Percentiles rank a stretch among this genome's conserved stretches.
Conservation (phyloP, 1,140 invertebrate species). For the Hormaphis cornu region DNA sequence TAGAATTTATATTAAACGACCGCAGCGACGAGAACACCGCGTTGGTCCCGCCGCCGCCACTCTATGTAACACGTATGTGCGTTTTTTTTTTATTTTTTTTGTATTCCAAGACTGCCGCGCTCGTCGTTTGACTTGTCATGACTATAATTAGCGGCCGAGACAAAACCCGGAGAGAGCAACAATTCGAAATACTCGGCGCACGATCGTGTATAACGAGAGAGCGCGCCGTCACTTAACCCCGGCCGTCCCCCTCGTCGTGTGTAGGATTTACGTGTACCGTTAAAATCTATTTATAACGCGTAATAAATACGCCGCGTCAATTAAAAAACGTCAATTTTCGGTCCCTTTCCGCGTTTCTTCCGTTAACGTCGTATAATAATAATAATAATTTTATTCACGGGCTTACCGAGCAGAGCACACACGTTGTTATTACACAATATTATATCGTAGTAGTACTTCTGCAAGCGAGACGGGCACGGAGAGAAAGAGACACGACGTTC, state of each 20-base stretch:
- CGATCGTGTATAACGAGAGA: background rate
- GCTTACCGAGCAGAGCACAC: background rate
- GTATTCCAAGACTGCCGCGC: too few relatives aligned
- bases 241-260: background rate
- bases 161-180: constrained; percentile 13
- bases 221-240: constrained; percentile 6
- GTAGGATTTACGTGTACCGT: constrained; percentile 23
- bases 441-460: too few relatives aligned
- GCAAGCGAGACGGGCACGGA: too few relatives aligned
- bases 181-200: constrained; percentile 1
- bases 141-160: constrained; percentile 19
- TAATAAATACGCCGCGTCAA: too few relatives aligned
- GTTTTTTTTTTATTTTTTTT: too few relatives aligned
- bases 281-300: constrained; percentile 5
- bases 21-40: too few relatives aligned
- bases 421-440: constrained; percentile 32
- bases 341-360: background rate
- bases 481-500: too few relatives aligned
- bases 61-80: too few relatives aligned
- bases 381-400: constrained; percentile 10
- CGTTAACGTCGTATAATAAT: too few relatives aligned
- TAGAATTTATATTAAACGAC: too few relatives aligned
- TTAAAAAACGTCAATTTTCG: constrained; percentile 5
- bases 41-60: background rate
- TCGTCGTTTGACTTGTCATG: background rate